Evolutionary conservation across 2,113 vertebrate species (phyloP), one percentile per base, ranked within the genome.

Genomic region (Pavo muticus): DNA sequence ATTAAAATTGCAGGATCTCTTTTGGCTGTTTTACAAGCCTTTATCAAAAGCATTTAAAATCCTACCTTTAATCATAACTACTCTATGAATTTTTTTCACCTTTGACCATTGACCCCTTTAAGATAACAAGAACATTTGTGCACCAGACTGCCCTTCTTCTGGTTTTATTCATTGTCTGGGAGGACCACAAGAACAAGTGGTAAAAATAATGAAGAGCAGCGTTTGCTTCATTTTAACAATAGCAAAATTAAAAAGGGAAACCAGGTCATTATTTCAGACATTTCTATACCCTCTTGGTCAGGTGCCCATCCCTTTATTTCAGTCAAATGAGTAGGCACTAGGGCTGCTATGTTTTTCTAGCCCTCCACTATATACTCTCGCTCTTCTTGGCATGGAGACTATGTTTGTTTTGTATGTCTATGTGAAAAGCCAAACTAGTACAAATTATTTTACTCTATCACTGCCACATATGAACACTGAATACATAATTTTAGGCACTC

Each of bases 1-100:
- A 98, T 98, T 98, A 98, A 98, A 98, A 97, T 97, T 96, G 97
- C 96, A 97, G 90, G 92, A 88, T 95, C 82, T 96, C 95, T 84
- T 93, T 91, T 95, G 95, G 84, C 87, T 91, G 60, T 95, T 96
- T 95, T 87, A 91, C 88, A 88, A 96, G 90, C 65, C 97, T 95
- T 96, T 96, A 94, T 88, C 92, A 95, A 96, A 96, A 90, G 86
- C 79, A 14, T 90, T 93, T 95, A 89, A 93, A 97, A 94, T 70
- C 56, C 88, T 94, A 93, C 94, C 90, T 89, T 89, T 95, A 92
- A 91, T 95, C 90, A 67, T 90, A 94, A 85, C 85, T 96, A 40
- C 84, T 93, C 81, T 93, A 84, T 95, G 88, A 91, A 82, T 74
- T 91, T 96, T 96, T 93, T 93, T 82, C 83, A 83, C 60, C 78